These are phyloP conservation scores for Chloroceryle inda DNA, from an alignment of 2,797 vertebrate species.

Conservation along the genomic window DNA sequence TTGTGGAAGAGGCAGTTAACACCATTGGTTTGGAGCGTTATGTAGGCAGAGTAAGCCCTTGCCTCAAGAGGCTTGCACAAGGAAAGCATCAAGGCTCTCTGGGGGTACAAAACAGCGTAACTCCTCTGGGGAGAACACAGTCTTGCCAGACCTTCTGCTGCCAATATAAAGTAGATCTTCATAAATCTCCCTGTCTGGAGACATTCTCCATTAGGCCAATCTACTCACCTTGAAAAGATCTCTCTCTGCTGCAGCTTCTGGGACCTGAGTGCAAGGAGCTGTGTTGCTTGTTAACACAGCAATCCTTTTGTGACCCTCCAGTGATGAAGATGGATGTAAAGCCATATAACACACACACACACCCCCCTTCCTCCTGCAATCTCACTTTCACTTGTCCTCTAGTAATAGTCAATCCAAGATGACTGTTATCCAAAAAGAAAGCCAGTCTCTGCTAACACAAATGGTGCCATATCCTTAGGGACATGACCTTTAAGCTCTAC, in stretches of 20 bases:
- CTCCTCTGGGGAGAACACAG: not conserved
- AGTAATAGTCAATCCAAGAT: not conserved
- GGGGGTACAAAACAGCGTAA: not conserved
- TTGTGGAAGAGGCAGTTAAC: not conserved
- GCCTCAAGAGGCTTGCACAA: not conserved
- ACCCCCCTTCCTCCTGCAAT: not conserved
- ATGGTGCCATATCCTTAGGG: not conserved
- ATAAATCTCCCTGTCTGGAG: conserved; percentile 27
- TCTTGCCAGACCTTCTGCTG: conserved; percentile 41
- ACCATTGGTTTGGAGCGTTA: not conserved
- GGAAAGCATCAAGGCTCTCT: not conserved
- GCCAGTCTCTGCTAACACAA: conserved; percentile 32
- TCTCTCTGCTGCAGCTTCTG: not conserved
- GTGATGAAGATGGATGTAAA: conserved; percentile 65
- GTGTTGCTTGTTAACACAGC: conserved; percentile 38
- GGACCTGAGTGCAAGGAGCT: not conserved
- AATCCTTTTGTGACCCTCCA: not conserved
- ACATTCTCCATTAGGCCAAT: not conserved
- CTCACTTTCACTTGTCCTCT: conserved; percentile 59
- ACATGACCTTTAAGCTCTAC: conserved; percentile 51
- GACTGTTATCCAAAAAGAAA: conserved; percentile 27
- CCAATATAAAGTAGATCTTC: not conserved
- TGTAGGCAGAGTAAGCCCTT: not conserved
- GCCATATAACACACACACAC: not conserved
- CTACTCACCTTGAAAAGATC: conserved; percentile 63